Evolutionary conservation across 2,888 invertebrate genomes (phyloP).

Genomic region (Uropetala carovei): DNA sequence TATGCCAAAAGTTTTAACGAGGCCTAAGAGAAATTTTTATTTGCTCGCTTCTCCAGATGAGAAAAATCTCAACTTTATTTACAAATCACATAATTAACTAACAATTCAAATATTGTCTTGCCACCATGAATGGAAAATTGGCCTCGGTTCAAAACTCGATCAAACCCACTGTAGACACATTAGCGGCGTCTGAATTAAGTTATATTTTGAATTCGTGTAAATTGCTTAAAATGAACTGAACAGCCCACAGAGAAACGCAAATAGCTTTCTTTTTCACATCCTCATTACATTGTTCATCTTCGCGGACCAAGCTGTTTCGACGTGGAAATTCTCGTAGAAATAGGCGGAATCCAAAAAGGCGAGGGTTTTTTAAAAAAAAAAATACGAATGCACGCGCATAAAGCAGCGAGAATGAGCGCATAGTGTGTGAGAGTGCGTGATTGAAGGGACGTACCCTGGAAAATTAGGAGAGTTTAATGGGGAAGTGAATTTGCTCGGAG

Average conservation of each 20-base stretch:
- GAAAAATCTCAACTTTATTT: too few relatives aligned
- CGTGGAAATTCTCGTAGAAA: neutral
- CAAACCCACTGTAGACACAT: too few relatives aligned
- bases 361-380: neutral
- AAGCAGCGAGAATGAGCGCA: constrained; percentile 5
- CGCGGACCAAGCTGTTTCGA: constrained; percentile 11
- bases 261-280: neutral
- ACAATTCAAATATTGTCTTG: too few relatives aligned
- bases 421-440: constrained; percentile 9
- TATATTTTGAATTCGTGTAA: neutral
- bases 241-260: constrained; percentile 38
- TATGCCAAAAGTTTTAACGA: too few relatives aligned
- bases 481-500: constrained; percentile 11
- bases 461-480: constrained; percentile 48
- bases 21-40: too few relatives aligned
- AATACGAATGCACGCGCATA: constrained; percentile 33
- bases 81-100: too few relatives aligned
- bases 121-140: too few relatives aligned
- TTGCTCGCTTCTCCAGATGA: too few relatives aligned
- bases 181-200: neutral
- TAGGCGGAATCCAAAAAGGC: neutral
- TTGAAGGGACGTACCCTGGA: constrained; percentile 49
- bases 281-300: neutral
- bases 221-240: constrained; percentile 39
- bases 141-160: too few relatives aligned